Percentiles rank a stretch among this genome's conserved stretches.
Evolutionary conservation across 1,140 invertebrate genomes (phyloP).

Genomic region (Drosophila simulans): DNA sequence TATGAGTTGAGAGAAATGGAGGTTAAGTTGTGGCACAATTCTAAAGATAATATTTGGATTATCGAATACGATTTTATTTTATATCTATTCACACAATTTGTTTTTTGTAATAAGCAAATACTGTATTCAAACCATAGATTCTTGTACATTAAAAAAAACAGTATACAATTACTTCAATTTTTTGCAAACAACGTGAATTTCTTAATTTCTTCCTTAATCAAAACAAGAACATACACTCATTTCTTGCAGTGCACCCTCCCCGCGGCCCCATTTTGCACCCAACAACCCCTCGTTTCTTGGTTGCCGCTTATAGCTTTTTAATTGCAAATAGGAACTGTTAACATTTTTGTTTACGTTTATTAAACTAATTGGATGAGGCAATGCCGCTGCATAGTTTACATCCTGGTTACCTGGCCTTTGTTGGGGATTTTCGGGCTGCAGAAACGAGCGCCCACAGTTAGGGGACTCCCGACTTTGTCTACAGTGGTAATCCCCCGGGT

Average conservation of each 20-base stretch:
- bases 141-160: no score
- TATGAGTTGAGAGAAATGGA: not conserved
- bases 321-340: conserved; percentile 57
- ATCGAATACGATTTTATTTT: no score
- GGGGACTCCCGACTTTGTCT: conserved; percentile 37
- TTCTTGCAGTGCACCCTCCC: conserved; percentile 10
- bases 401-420: conserved; percentile 18
- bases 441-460: conserved; percentile 22
- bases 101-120: no score
- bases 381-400: conserved; percentile 23
- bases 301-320: conserved; percentile 71
- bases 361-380: conserved; percentile 59
- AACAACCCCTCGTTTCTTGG: conserved; percentile 32
- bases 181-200: no score
- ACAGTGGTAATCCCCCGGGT: conserved; percentile 70
- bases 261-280: conserved; percentile 12
- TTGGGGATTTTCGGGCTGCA: conserved; percentile 15
- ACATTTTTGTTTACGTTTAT: conserved; percentile 58
- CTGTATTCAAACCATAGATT: no score
- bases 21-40: no score
- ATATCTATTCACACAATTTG: no score
- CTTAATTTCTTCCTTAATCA: no score
- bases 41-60: no score
- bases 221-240: no score
- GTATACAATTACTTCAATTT: no score